These are phyloP conservation scores for Gopherus flavomarginatus DNA, from an alignment of 2,113 vertebrate genomes.

Conservation along the genomic window DNA sequence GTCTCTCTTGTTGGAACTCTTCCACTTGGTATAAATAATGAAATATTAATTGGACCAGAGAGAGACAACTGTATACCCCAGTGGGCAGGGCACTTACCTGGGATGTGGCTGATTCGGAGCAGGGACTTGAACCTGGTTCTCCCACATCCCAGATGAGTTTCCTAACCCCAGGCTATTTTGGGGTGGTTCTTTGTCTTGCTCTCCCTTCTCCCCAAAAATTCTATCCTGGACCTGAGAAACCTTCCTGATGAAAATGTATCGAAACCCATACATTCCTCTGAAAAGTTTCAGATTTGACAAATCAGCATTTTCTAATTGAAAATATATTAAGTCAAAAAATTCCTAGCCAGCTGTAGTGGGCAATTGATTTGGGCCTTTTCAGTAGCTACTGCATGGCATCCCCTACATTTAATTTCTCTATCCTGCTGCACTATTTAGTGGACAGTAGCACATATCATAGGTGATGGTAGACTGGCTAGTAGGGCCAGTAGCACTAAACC, in stretches of 20 bases:
- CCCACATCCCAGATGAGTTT: background rate
- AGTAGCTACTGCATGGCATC: background rate
- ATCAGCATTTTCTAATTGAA: background rate
- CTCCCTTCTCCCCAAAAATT: background rate
- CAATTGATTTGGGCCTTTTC: background rate
- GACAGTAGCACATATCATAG: background rate
- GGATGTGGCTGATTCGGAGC: background rate
- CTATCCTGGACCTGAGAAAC: background rate
- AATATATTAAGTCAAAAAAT: background rate
- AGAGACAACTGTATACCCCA: background rate
- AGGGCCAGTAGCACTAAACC: background rate
- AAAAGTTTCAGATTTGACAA: background rate
- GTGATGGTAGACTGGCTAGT: background rate
- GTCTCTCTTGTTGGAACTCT: background rate
- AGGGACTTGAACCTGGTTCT: background rate
- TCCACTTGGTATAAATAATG: background rate
- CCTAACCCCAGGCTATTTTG: background rate
- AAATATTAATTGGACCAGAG: background rate
- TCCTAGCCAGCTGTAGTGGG: background rate
- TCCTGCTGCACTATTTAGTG: background rate
- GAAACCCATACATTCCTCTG: background rate
- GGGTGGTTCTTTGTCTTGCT: background rate
- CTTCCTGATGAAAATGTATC: background rate
- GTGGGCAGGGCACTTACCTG: background rate
- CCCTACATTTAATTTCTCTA: background rate